Evolutionary conservation across 53 echinoderm and acorn worm species (phyloP), one percentile per base, ranked within the genome.

Genomic region (Arbacia lixula): DNA sequence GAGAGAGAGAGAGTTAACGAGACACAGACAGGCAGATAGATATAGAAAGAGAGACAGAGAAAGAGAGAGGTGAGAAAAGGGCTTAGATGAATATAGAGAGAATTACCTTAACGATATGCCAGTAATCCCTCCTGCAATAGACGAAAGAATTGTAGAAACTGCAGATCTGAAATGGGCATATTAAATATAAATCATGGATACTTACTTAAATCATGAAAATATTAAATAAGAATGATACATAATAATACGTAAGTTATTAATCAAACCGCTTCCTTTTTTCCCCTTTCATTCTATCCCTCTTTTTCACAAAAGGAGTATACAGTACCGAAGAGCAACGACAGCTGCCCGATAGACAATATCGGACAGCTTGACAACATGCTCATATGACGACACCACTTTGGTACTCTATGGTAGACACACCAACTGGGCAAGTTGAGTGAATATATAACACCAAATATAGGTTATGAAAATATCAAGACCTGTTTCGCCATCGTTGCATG

Each of bases 301-400:
- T 17, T 8, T 8, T 54, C 19, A 20, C 54, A 0, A 0, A 17
- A 17, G 60, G 0, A 17, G 12, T 16, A 9, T 2, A 12, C 26
- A 83, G 68, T 90, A 95, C 95, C 90, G 78, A 14, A 91, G 85
- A 20, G 92, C 88, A 11, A 95, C 67, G 16, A 89, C 92, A 92
- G 92, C 92, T 61, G 92, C 92, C 14, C 86, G 89, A 14, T 90
- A 92, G 4, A 92, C 89, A 17, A 95, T 89, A 1, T 92, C 95
- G 41, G 86, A 95, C n/a, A n/a, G n/a, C n/a, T n/a, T n/a, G n/a
- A n/a, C n/a, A n/a, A n/a, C n/a, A n/a, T n/a, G n/a, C n/a, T n/a
- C n/a, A n/a, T n/a, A n/a, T n/a, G n/a, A n/a, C n/a, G n/a, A n/a
- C n/a, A n/a, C n/a, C n/a, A n/a, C n/a, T n/a, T n/a, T n/a, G n/a